A percentile compares a stretch with the other conserved stretches of the same genome.
These are phyloP conservation scores for Tridacna gigas DNA, from an alignment of 2,888 invertebrate genomes.

Conservation along the genomic window DNA sequence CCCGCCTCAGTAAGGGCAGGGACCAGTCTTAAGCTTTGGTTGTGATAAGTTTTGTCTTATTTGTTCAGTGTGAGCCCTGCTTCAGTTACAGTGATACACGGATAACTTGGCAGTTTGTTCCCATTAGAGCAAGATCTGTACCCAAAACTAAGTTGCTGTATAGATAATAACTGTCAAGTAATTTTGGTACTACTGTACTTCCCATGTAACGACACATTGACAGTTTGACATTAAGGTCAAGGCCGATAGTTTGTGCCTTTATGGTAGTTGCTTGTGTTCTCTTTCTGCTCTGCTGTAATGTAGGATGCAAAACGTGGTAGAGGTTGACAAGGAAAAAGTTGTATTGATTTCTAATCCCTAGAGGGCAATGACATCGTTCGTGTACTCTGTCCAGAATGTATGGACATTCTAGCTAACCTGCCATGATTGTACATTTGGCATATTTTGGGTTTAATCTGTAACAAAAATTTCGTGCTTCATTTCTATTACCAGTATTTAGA, in stretches of 20 bases:
- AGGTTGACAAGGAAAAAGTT: no score
- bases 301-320: neutral
- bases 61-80: neutral
- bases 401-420: no score
- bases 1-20: neutral
- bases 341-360: no score
- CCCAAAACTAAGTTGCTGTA: neutral
- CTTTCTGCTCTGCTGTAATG: neutral
- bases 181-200: neutral
- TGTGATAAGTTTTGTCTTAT: neutral
- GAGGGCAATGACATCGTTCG: no score
- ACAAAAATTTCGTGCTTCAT: no score
- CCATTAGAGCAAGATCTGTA: neutral
- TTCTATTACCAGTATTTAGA: no score
- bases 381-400: no score
- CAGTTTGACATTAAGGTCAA: neutral
- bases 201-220: neutral
- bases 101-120: constrained; percentile 1
- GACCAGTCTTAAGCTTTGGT: neutral
- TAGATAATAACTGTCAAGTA: neutral
- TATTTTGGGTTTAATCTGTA: no score
- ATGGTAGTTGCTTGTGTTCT: neutral
- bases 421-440: no score
- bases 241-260: neutral
- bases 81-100: neutral